Percentiles rank a stretch among this genome's conserved stretches.
These are phyloP conservation scores for Meiosimyza decipiens DNA, from an alignment of 2,888 invertebrate genomes.

Conservation along the genomic window DNA sequence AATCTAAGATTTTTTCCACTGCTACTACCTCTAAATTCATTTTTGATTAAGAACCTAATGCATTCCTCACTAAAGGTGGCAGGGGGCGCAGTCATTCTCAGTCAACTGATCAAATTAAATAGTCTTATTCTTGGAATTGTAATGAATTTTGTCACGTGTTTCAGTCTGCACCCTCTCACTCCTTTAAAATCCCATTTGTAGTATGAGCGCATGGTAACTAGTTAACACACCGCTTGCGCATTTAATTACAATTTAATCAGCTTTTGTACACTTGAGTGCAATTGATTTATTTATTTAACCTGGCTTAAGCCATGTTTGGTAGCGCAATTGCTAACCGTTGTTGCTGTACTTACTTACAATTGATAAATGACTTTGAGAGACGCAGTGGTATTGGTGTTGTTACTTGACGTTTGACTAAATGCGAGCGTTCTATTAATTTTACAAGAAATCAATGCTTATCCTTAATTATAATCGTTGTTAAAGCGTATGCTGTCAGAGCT, in stretches of 20 bases:
- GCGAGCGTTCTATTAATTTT: neutral
- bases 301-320: constrained; percentile 33
- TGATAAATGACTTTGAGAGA: constrained; percentile 20
- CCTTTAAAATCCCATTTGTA: neutral
- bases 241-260: constrained; percentile 33
- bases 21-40: neutral
- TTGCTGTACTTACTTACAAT: neutral
- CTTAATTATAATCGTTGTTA: constrained; percentile 19
- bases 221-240: constrained; percentile 3
- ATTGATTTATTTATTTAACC: constrained; percentile 35
- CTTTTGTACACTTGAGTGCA: constrained; percentile 25
- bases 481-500: neutral
- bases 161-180: neutral
- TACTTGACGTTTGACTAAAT: neutral
- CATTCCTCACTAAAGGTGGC: neutral
- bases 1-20: neutral
- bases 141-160: constrained; percentile 32
- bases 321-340: constrained; percentile 20
- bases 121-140: constrained; percentile 14
- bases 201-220: neutral
- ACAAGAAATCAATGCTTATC: constrained; percentile 2
- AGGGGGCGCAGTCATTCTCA: constrained; percentile 1
- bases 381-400: constrained; percentile 13
- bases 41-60: neutral
- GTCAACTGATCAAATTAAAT: neutral